These are phyloP conservation scores for Tenthredo mesomela DNA, from an alignment of 2,888 invertebrate genomes.

Conservation along the genomic window DNA sequence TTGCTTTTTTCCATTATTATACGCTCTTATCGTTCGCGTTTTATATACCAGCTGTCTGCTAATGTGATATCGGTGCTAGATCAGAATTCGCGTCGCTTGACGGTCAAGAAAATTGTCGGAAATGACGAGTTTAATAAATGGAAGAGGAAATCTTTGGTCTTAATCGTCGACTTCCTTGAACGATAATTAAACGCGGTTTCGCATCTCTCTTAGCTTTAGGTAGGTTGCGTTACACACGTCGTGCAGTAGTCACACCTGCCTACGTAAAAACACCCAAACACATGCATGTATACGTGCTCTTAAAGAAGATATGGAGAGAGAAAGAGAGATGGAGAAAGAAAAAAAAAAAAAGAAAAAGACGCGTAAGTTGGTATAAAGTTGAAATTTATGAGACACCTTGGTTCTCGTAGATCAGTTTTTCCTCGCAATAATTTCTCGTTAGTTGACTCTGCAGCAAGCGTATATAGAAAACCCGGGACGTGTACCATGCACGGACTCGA, in stretches of 20 bases:
- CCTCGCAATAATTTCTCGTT: constrained; percentile 31
- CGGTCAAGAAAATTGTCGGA: background rate
- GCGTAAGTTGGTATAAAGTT: background rate
- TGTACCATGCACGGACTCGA: background rate
- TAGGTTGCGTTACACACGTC: background rate
- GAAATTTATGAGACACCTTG: constrained; percentile 26
- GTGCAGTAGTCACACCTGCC: background rate
- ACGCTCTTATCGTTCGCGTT: background rate
- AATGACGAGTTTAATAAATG: background rate
- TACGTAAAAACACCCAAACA: too few relatives aligned
- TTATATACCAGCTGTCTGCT: background rate
- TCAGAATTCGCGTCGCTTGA: background rate
- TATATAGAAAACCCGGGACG: background rate
- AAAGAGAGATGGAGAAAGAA: background rate
- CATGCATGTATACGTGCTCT: background rate
- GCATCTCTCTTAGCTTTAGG: background rate
- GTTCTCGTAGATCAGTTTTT: constrained; percentile 16
- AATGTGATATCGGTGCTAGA: background rate
- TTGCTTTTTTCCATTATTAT: background rate
- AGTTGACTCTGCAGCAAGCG: background rate
- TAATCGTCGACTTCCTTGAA: background rate
- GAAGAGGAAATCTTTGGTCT: background rate
- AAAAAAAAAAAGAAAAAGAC: background rate
- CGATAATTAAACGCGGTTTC: background rate
- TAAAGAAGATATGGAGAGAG: background rate